Evolutionary conservation across 2,888 invertebrate species (phyloP).

Genomic region (Chesias legatella): DNA sequence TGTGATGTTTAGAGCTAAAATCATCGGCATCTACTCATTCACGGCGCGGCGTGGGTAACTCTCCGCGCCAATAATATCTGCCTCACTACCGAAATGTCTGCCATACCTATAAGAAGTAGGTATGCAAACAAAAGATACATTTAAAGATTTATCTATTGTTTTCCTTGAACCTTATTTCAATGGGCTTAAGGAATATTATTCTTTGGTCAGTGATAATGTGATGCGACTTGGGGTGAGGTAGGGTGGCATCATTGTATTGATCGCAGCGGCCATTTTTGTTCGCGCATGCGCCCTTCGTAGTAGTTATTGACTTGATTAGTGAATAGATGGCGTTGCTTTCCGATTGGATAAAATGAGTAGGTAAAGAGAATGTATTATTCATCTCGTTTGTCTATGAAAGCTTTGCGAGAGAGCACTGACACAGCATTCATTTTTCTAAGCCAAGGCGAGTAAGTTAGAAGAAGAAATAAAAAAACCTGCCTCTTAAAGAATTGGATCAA

Average conservation of each 20-base stretch:
- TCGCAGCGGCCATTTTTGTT: constrained; percentile 69
- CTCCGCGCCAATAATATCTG: constrained; percentile 12
- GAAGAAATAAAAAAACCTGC: too few relatives aligned
- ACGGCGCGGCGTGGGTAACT: too few relatives aligned
- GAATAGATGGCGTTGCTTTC: constrained; percentile 64
- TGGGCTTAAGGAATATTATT: constrained; percentile 36
- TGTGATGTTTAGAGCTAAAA: too few relatives aligned
- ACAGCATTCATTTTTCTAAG: too few relatives aligned
- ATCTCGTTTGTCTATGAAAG: too few relatives aligned
- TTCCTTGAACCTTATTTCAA: constrained; percentile 32
- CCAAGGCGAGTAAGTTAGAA: too few relatives aligned
- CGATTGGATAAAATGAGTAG: constrained; percentile 9
- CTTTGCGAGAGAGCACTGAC: too few relatives aligned
- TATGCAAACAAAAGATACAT: constrained; percentile 60
- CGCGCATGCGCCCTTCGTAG: constrained; percentile 53
- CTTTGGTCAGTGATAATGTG: constrained; percentile 23
- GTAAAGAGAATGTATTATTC: background rate
- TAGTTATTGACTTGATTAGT: constrained; percentile 34
- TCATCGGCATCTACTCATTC: too few relatives aligned
- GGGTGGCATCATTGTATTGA: constrained; percentile 69
- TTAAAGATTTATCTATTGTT: constrained; percentile 47
- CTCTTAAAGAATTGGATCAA: too few relatives aligned
- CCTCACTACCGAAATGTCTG: constrained; percentile 31
- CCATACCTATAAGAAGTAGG: constrained; percentile 19
- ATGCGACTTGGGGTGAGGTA: constrained; percentile 49